These are phyloP conservation scores for Esperia sulphurella DNA, from an alignment of 2,888 invertebrate species.

Conservation along the genomic window DNA sequence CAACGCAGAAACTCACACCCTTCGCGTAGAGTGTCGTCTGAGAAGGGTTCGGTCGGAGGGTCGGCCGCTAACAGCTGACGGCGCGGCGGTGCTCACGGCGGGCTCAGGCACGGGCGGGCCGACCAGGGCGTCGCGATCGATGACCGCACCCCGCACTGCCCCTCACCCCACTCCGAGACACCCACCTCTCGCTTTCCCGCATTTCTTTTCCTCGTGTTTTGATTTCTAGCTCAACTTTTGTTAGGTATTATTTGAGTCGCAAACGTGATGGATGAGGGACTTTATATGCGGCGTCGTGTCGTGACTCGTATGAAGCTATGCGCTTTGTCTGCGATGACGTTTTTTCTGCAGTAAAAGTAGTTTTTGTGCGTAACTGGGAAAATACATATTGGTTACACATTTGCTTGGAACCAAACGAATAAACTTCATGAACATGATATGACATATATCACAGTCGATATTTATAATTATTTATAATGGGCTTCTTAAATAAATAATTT, in stretches of 20 bases:
- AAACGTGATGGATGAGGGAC: slow-evolving; percentile 37
- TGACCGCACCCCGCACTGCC: slow-evolving; percentile 59
- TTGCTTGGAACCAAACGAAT: too few species aligned
- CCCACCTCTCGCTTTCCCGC: slow-evolving; percentile 61
- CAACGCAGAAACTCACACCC: slow-evolving; percentile 16
- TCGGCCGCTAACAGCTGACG: slow-evolving; percentile 65
- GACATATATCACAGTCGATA: too few species aligned
- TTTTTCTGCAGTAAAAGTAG: slow-evolving; percentile 1
- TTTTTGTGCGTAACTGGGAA: neutral
- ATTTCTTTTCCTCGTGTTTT: slow-evolving; percentile 59
- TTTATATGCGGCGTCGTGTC: slow-evolving; percentile 18
- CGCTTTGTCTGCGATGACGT: slow-evolving; percentile 7
- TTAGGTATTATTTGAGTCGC: slow-evolving; percentile 9
- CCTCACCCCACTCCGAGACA: slow-evolving; percentile 53
- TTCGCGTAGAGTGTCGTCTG: slow-evolving; percentile 9
- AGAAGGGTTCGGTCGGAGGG: slow-evolving; percentile 10
- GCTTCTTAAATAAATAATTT: too few species aligned
- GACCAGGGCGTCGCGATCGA: slow-evolving; percentile 53
- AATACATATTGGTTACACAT: too few species aligned
- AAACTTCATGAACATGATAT: too few species aligned
- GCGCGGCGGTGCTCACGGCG: slow-evolving; percentile 30
- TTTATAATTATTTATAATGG: too few species aligned
- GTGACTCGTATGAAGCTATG: slow-evolving; percentile 7
- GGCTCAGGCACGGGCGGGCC: too few species aligned
- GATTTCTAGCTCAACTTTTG: slow-evolving; percentile 30